Base-by-base conservation (phyloP, 2,888 invertebrate genomes). In the Arrhopalites spinosus region DNA sequence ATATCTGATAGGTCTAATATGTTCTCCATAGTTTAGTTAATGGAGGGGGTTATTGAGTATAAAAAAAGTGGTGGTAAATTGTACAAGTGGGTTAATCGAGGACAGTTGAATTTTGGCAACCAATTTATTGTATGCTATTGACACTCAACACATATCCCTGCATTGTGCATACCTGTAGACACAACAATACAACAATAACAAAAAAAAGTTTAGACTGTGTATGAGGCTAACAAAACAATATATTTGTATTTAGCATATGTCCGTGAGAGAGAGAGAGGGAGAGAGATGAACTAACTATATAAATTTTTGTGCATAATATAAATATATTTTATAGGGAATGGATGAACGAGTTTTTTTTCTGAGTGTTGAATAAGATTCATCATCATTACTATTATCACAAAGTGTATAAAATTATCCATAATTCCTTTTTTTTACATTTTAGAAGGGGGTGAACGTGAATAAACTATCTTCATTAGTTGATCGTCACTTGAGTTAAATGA, bases 391-490 rank as follows among this genome's bases (percentile, higher is more conserved):
- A 11, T 11, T 45, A 3, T 59, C 59, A 71, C 59, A 71, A 71
- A 71, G 59, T 71, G 71, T 61, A 71, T 71, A 61, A 61, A 59
- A 71, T 71, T 71, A 71, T 71, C 59, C 61, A 23, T 59, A 71
- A 71, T 71, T 70, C 20, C 53, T 50, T 27, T 61, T 17, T 36
- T n/a, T 45, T n/a, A 66, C 36, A 36, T 36, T 36, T 36, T 36
- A 27, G 27, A 25, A 3, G 25, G 27, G 25, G 15, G 23, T 20
- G 25, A 59, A 68, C 25, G 67, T 69, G n/a, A 69, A 69, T 69
- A 56, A 56, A 56, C 69, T 69, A 20, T 69, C 56, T 53, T 69
- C 69, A 53, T 53, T 30, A 69, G 69, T 20, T 25, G 25, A 27
- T 59, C 59, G 27, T 59, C 59, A 59, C 25, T 59, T 59, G 50